Base-by-base conservation (phyloP, 2,888 invertebrate species). In the Thereva unica region DNA sequence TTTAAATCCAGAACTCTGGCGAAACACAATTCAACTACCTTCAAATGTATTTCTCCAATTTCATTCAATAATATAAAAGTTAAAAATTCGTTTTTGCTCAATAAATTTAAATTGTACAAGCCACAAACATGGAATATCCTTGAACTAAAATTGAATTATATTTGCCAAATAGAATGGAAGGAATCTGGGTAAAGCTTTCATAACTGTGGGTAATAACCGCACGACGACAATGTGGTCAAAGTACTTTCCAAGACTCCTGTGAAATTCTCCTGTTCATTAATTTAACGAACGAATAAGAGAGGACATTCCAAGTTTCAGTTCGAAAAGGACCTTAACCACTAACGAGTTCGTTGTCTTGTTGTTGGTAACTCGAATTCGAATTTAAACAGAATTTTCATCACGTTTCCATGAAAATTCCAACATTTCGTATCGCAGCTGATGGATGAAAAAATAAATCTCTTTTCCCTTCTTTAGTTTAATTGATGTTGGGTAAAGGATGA, bases 311-410 rank as follows among this genome's bases (percentile, higher is more conserved):
- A 61, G 50, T 61, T 61, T 49, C 61, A 41, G 50, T 61, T 61
- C 50, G 41, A 61, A 61, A 50, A 40, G 23, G 50, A 61, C 49
- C 50, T 61, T 61, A 50, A 61, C 61, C 61, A 61, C 61, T 61
- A 61, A 61, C 61, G 61, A 61, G 61, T 40, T 41, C 50, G 23
- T 23, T 23, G 23, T 61, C 61, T 50, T 6, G 50, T 61, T 49
- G 49, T 59, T 59, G 47, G 50, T 41, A 41, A 57, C 23, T 50
- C 50, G 42, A 12, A n/a, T 40, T 40, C 10, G 40, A 61, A 61
- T 61, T 61, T 61, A 40, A 50, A 61, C 49, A 61, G 61, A 61
- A 61, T 61, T 61, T 61, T 61, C 61, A 45, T 61, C 61, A 61
- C 61, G 61, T 61, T 41, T 50, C 10, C 3, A 4, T 41, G 41